A percentile compares a stretch with the other conserved stretches of the same genome.
Conservation (phyloP, 2,888 invertebrate species). For the Octonoba sinensis region DNA sequence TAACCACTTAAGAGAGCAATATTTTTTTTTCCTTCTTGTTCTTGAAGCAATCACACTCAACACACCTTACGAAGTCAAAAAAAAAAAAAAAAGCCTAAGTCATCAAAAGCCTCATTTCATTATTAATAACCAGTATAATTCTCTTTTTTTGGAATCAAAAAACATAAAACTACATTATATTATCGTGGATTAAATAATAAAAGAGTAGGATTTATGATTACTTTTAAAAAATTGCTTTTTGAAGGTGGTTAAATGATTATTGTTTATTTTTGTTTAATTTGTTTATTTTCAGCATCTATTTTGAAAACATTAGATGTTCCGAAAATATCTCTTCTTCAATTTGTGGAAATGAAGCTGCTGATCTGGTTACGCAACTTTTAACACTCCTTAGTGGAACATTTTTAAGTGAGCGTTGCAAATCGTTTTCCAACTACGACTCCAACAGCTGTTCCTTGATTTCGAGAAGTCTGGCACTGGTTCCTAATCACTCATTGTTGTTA, state of each 20-base stretch:
- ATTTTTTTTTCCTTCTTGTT: too few species aligned
- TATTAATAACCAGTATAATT: neutral
- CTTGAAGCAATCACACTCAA: too few species aligned
- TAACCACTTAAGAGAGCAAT: too few species aligned
- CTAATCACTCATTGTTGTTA: neutral
- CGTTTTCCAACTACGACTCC: conserved; percentile 10
- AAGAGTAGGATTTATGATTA: neutral
- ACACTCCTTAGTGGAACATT: conserved; percentile 32
- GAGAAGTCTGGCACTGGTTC: neutral
- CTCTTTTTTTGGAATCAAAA: too few species aligned
- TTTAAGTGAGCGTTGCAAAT: conserved; percentile 29
- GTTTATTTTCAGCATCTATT: conserved; percentile 41
- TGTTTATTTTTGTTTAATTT: neutral
- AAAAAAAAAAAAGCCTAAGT: too few species aligned
- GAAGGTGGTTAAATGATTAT: neutral
- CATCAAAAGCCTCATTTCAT: neutral
- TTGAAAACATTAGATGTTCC: conserved; percentile 43
- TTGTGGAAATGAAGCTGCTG: conserved; percentile 29
- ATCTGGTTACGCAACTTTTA: conserved; percentile 23
- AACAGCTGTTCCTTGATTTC: conserved; percentile 18
- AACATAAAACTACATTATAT: too few species aligned
- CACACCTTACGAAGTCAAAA: too few species aligned
- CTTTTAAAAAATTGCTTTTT: neutral
- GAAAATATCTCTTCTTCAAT: conserved; percentile 12
- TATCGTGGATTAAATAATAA: too few species aligned